Evolutionary conservation across 2,888 invertebrate species (phyloP), one percentile per base, ranked within the genome.

Genomic region (Criorhina ranunculi): DNA sequence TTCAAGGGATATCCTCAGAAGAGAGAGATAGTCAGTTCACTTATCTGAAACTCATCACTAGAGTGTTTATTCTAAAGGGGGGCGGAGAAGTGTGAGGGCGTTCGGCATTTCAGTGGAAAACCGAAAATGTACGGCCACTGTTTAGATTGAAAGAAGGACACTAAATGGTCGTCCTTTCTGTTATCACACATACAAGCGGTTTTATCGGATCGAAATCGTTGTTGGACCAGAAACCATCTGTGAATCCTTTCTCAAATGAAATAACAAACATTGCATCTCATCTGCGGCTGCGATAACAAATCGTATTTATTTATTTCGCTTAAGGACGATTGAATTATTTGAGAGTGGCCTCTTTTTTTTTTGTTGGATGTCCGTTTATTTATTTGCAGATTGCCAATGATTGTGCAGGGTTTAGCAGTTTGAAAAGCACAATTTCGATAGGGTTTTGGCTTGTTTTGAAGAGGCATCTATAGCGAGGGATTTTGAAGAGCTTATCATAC

Each of bases 31-130:
- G n/a, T 15, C 5, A 55, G 49, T 79, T 62, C 44, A 83, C 80
- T 85, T 85, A 85, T 80, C 80, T 76, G 15, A 44, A 76, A 76
- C 85, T 85, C 80, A 85, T 85, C 85, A 76, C 59, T 80, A 5
- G 80, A 70, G 80, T 85, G 75, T 80, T 80, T 80, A 66, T 76
- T 60, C 60, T 75, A 72, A 62, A 62, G 62, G 31, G 33, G 37
- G 42, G 7, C 19, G 17, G 37, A 19, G 15, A 12, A 19, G 62
- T 9, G 49, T 49, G 29, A 31, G 55, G 40, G 29, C 15, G 40
- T 40, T 31, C 12, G 40, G 37, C 35, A 51, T 42, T 53, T 33
- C 35, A 75, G 51, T 53, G n/a, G 40, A 42, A 46, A 49, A 12
- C 12, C 40, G 31, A 15, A 62, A 70, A 79, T 51, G 46, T 9